Evolutionary conservation across 2,113 vertebrate genomes (phyloP).

Genomic region (Collichthys lucidus): DNA sequence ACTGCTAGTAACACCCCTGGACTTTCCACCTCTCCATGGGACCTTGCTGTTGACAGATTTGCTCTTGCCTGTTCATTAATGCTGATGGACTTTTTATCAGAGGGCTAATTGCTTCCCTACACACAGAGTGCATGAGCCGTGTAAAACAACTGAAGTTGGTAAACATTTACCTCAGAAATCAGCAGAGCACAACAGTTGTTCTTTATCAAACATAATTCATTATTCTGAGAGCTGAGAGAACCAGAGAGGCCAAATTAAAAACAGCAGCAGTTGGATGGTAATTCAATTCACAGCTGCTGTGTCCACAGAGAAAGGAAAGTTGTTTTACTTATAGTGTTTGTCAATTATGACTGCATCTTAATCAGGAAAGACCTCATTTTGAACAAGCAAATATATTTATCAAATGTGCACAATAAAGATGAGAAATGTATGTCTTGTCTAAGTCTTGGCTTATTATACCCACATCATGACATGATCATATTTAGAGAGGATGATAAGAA

Average conservation of each 20-base stretch:
- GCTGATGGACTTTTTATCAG: conserved; percentile 47
- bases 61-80: conserved; percentile 26
- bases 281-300: conserved; percentile 13
- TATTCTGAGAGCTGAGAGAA: conserved; percentile 1
- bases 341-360: neutral
- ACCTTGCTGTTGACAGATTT: conserved; percentile 20
- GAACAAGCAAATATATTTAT: no score
- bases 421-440: no score
- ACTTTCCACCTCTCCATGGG: neutral
- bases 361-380: no score
- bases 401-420: no score
- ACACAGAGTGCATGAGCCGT: neutral
- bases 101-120: conserved; percentile 31
- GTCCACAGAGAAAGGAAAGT: neutral
- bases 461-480: no score
- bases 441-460: no score
- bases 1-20: neutral
- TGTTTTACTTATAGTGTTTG: neutral
- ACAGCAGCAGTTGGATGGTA: neutral
- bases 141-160: conserved; percentile 29
- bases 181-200: conserved; percentile 32
- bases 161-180: conserved; percentile 36
- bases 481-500: no score
- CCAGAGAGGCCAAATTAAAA: conserved; percentile 23
- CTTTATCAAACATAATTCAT: conserved; percentile 29